Base-by-base conservation (phyloP, 2,797 vertebrate genomes). In the Mormyrops boulengeri region DNA sequence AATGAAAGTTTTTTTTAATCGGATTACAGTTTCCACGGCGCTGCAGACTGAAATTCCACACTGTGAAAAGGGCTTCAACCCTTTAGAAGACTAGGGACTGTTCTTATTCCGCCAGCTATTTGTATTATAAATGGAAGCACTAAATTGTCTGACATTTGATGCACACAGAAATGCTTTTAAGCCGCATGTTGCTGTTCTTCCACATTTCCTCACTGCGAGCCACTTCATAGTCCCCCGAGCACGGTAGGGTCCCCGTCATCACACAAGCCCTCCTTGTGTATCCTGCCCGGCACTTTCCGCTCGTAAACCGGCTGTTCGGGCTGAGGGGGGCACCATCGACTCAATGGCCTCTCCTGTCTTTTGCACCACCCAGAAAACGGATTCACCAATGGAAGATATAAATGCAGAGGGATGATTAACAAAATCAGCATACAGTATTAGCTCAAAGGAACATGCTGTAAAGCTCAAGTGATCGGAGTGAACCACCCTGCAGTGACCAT, bases 11-110 rank as follows among this genome's bases (percentile, higher is more conserved):
- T 87, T 87, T 86, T 87, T 87, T 22, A 87, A 55, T 87, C 85
- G 34, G 85, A 87, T 88, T 66, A 66, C 57, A 66, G 87, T 88
- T 88, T 88, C 87, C 87, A 88, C 55, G 87, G 87, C 19, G 87
- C 34, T 34, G n/a, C 41, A 66, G 55, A 88, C 55, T 62, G 87
- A 88, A 88, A 88, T 66, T 44, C 87, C 87, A 41, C 57, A 69
- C 17, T 66, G 87, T 88, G 87, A 62, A 66, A 88, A 88, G 87
- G 87, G 41, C n/a, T 88, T 47, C 34, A 12, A 47, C n/a, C 55
- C 87, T 66, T 66, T 88, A 26, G 38, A 55, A 62, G 22, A 88
- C 17, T 6, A 47, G 55, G 38, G 38, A 53, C 87, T 22, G 34
- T 38, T n/a, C 87, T 66, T 41, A 44, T 66, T 66, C 38, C 14